Base-by-base conservation (phyloP, 2,888 invertebrate species). In the Eumerus sabulonum region DNA sequence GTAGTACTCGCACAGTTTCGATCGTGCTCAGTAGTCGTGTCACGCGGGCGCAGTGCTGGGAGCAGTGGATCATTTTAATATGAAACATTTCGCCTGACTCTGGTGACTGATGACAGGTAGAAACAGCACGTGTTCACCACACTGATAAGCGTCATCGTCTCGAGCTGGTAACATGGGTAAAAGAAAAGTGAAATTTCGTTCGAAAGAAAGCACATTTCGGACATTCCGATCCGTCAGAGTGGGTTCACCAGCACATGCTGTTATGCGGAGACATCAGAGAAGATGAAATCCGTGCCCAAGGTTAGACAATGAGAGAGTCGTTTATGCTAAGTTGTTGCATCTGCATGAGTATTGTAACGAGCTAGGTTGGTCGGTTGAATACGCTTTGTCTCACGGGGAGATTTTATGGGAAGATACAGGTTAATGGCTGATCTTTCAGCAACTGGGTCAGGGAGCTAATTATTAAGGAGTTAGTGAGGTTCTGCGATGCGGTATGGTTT, bases 181-280 rank as follows among this genome's bases (percentile, higher is more conserved):
- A 27, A 27, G n/a, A 72, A 72, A 72, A 72, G 72, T 72, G 72
- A 72, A 72, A 72, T 59, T 60, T 47, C 57, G 9, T 3, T n/a
- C 11, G 12, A 64, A 45, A 11, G 47, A 47, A 16, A 13, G n/a
- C 14, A 18, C 14, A 36, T 45, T 59, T 72, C 57, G 51, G 53
- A 40, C 51, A 72, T 50, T 64, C 57, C 51, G 64, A 48, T 56
- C n/a, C n/a, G n/a, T n/a, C n/a, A n/a, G n/a, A n/a, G 27, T 17
- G 17, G 48, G 18, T 11, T 11, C 40, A 40, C 5, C 11, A 11
- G 27, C 27, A 40, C 11, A 11, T 9, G 40, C 40, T 40, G 40
- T 3, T 40, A 9, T n/a, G 40, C 9, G 40, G 11, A n/a, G 11
- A 1, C 19, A 5, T 12, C 36, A 38, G 36, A 11, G 7, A 14